Evolutionary conservation across 1,140 invertebrate species (phyloP), one percentile per base, ranked within the genome.

Genomic region (Ephestia elutella): DNA sequence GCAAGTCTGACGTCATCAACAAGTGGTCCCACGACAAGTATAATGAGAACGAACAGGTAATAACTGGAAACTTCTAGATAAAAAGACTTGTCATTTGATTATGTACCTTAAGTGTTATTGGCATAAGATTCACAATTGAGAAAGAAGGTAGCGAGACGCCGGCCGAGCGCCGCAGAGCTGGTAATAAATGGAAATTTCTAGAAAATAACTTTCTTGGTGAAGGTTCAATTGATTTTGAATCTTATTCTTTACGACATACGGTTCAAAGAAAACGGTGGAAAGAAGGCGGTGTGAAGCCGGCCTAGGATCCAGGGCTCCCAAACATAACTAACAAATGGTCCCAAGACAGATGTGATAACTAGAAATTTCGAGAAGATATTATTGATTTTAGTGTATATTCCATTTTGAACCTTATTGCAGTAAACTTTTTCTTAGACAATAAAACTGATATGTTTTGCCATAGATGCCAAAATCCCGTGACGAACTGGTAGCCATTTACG

Each of bases 11-110:
- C 17, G 84, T 84, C 11, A 69, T 82, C 0, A 90, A 91, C 63
- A 92, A 92, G 65, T 99, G 98, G 98, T 89, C 92, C 11, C 98
- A 99, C 85, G 98, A 99, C 87, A 91, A 94, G 57, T 99, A 94
- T 76, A 94, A 95, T 75, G 95, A 96, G 65, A 89, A 84, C 57
- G 92, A 93, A 70, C 91, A 92, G 80, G 90, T 89, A 13, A 0
- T 57, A 25, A 5, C 17, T 11, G n/a, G 48, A n/a, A n/a, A n/a
- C 35, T 25, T 44, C 57, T 35, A 13, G 13, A 13, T 1, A 1
- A 35, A n/a, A n/a, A 35, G 3, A 5, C 8, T 11, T 5, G 32
- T 25, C 2, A 25, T 25, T 25, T 25, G 21, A 25, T 25, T 25
- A 3, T 25, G 21, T 3, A 7, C 7, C 7, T 25, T 25, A 25